These are phyloP conservation scores for Thaleichthys pacificus DNA, from an alignment of 2,797 vertebrate species.

Conservation along the genomic window DNA sequence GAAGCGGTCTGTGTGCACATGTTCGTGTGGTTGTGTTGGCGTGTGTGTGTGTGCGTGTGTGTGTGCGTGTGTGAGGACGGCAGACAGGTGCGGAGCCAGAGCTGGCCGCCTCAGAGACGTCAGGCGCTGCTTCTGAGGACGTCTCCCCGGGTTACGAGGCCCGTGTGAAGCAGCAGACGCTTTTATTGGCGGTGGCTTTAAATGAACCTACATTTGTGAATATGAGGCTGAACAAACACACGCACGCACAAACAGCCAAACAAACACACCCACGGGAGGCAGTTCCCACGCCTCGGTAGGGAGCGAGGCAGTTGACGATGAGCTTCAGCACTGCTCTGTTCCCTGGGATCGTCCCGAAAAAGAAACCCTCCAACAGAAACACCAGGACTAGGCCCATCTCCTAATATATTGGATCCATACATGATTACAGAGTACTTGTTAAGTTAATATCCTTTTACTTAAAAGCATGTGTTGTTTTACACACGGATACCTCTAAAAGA, in stretches of 20 bases:
- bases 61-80: neutral
- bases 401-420: too few relatives aligned
- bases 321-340: too few relatives aligned
- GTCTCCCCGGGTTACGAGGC: conserved; percentile 62
- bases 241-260: neutral
- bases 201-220: conserved; percentile 73
- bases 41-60: too few relatives aligned
- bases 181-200: conserved; percentile 69
- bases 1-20: conserved; percentile 51
- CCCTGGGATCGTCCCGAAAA: too few relatives aligned
- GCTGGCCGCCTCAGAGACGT: conserved; percentile 46
- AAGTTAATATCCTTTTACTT: too few relatives aligned
- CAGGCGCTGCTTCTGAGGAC: conserved; percentile 61
- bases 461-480: too few relatives aligned
- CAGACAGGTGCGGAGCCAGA: conserved; percentile 62
- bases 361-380: too few relatives aligned
- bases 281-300: neutral
- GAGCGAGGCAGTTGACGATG: neutral
- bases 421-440: too few relatives aligned
- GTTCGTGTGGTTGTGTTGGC: conserved; percentile 7
- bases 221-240: conserved; percentile 56
- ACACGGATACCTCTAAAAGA: too few relatives aligned
- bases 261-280: neutral
- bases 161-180: conserved; percentile 62
- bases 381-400: too few relatives aligned